Percentiles rank a stretch among this genome's conserved stretches.
These are phyloP conservation scores for Meloidogyne floridensis DNA, from an alignment of 1,140 invertebrate genomes.

Conservation along the genomic window DNA sequence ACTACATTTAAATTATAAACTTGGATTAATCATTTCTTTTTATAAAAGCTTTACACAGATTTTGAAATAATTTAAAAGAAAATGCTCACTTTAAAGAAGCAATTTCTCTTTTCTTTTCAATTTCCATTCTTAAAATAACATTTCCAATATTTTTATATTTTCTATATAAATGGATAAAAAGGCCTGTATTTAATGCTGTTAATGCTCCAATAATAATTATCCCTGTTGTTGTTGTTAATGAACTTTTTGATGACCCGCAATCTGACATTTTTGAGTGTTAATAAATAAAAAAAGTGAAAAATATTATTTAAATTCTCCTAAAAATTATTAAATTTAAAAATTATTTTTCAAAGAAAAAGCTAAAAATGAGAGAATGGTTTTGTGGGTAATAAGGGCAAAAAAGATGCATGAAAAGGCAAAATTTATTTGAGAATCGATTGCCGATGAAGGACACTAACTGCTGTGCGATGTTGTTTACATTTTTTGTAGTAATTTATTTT, in stretches of 20 bases:
- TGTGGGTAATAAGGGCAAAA: too few relatives aligned
- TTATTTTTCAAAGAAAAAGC: not conserved
- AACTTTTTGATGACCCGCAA: not conserved
- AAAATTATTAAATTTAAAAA: not conserved
- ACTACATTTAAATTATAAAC: too few relatives aligned
- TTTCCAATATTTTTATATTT: constrained; percentile 11
- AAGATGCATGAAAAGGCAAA: too few relatives aligned
- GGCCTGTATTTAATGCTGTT: not conserved
- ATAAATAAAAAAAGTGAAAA: not conserved
- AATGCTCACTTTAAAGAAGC: constrained; percentile 1
- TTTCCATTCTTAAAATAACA: not conserved
- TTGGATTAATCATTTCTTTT: too few relatives aligned
- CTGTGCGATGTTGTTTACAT: too few relatives aligned
- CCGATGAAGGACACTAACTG: too few relatives aligned
- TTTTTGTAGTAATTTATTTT: too few relatives aligned
- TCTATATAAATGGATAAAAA: constrained; percentile 15
- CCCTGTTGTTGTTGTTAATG: constrained; percentile 3
- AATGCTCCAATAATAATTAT: constrained; percentile 7
- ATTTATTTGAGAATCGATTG: too few relatives aligned
- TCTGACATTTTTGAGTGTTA: not conserved
- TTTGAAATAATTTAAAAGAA: not conserved
- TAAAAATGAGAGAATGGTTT: too few relatives aligned
- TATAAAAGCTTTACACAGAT: too few relatives aligned
- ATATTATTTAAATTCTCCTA: not conserved
- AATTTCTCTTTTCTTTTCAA: not conserved